Base-by-base conservation (phyloP, 1,140 invertebrate genomes). In the Drosophila nigromelanica region DNA sequence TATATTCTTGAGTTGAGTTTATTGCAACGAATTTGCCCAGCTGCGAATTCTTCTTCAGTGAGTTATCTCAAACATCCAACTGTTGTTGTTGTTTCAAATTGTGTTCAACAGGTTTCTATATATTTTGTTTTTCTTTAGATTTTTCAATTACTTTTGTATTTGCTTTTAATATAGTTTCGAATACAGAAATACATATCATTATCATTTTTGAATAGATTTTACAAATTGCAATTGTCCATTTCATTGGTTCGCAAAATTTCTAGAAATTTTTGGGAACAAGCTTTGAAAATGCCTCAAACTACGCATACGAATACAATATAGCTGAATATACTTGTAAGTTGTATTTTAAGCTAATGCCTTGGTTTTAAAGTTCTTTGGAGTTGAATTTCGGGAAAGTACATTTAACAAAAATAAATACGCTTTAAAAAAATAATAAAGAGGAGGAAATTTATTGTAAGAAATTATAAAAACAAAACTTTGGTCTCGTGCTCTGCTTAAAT, bases 201-300 rank as follows among this genome's bases (percentile, higher is more conserved):
- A 43, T 72, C 73, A n/a, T n/a, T 59, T 52, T 80, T 77, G 74
- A 85, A 86, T 80, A 66, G 40, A 47, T 73, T 61, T 71, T 78
- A 61, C 75, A 75, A 77, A 64, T 67, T 58, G 55, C 78, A 45
- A 80, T 75, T 76, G 54, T 68, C 43, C 54, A 60, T 73, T 80
- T 71, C 69, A 85, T 50, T 78, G 76, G 73, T 83, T 87, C 73
- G 80, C 80, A 89, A 89, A 89, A 83, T 87, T 76, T 89, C 83
- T 81, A 89, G 80, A 89, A 71, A 55, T 68, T 87, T 73, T 82
- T 73, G 80, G 70, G 83, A 89, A 89, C 83, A 89, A 89, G 83
- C 83, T 89, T 89, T 89, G 83, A 89, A 89, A 89, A 89, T 89
- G 83, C 85, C 67, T 89, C 70, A 89, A 89, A 89, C 85, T 89